Conservation (phyloP, 2,888 invertebrate genomes). For the Hirtodrosophila histrioides region DNA sequence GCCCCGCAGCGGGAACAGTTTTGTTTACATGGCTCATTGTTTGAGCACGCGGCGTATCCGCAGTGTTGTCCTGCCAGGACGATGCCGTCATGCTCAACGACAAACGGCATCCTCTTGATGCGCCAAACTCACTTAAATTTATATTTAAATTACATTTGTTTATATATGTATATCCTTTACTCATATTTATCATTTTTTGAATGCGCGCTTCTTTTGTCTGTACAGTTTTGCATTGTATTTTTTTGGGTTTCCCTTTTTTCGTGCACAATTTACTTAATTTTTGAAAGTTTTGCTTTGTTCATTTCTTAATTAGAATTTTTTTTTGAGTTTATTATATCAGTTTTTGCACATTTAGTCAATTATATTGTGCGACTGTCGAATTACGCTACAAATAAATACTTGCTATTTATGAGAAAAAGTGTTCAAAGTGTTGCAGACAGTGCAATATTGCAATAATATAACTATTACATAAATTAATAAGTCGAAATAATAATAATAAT, state of each 20-base stretch:
- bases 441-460: too few relatives aligned
- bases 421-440: too few relatives aligned
- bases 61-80: constrained; percentile 45
- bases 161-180: constrained; percentile 30
- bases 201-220: constrained; percentile 27
- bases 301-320: constrained; percentile 9
- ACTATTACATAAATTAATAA: too few relatives aligned
- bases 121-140: constrained; percentile 67
- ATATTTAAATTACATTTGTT: constrained; percentile 75
- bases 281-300: constrained; percentile 22
- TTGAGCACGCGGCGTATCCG: constrained; percentile 72
- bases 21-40: constrained; percentile 80
- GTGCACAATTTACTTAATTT: constrained; percentile 27
- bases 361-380: background rate
- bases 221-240: constrained; percentile 16
- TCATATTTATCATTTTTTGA: constrained; percentile 25
- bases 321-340: constrained; percentile 10
- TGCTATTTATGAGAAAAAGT: too few relatives aligned
- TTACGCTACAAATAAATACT: background rate
- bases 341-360: constrained; percentile 2
- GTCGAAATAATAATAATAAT: too few relatives aligned
- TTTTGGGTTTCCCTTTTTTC: constrained; percentile 1
- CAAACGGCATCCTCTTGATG: constrained; percentile 33
- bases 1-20: constrained; percentile 57
- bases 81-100: constrained; percentile 47